phyloP scores from a whole-genome alignment of 2,113 vertebrate genomes.

The Myanophis thanlyinensis region DNA sequence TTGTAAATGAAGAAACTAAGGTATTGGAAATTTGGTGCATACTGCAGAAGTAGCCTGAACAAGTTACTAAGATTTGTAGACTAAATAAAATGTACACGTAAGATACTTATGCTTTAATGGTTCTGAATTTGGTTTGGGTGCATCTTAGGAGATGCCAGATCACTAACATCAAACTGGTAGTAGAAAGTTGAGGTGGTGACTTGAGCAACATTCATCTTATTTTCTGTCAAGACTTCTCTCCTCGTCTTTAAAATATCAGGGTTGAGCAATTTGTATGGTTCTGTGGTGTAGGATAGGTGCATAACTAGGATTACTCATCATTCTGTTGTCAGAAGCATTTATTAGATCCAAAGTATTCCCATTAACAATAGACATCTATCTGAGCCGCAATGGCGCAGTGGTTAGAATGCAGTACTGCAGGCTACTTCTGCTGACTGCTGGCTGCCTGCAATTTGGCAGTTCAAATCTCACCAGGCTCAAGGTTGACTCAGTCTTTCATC shows the following conservation, averaged over 20 bases:
- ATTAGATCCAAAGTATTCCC: not conserved
- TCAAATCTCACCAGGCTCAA: too few species aligned
- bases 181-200: not conserved
- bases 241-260: not conserved
- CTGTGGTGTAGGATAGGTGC: not conserved
- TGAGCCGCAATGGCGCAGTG: too few species aligned
- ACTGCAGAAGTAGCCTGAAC: not conserved
- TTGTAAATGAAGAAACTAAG: not conserved
- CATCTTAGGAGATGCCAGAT: not conserved
- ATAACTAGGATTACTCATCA: not conserved
- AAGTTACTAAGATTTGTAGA: not conserved
- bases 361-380: not conserved
- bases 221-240: not conserved
- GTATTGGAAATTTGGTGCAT: not conserved
- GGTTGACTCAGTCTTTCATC: too few species aligned
- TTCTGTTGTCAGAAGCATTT: not conserved
- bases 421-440: too few species aligned
- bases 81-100: not conserved
- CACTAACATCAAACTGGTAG: not conserved
- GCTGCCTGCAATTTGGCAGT: too few species aligned
- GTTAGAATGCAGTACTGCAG: too few species aligned
- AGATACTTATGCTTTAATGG: not conserved
- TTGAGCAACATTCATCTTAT: not conserved
- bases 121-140: not conserved
- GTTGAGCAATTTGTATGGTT: not conserved